Evolutionary conservation across 2,888 invertebrate species (phyloP).

Genomic region (Aphodius sticticus): DNA sequence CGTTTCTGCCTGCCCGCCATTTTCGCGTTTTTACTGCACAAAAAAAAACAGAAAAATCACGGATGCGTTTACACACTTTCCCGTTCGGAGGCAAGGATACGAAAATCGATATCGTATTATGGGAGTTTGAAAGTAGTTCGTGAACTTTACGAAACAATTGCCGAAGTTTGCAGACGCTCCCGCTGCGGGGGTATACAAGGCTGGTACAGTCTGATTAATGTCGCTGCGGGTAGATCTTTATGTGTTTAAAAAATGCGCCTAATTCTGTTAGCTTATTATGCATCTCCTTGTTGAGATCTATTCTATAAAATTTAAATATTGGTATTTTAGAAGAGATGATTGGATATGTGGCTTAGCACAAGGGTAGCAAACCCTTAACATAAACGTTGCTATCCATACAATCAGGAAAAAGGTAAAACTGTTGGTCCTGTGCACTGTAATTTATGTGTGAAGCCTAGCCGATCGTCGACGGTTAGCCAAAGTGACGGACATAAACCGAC

Average conservation of each 20-base stretch:
- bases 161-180: constrained; percentile 43
- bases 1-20: constrained; percentile 62
- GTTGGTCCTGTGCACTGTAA: too few species aligned
- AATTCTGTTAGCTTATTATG: background rate
- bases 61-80: background rate
- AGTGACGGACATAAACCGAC: too few species aligned
- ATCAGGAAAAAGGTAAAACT: too few species aligned
- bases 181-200: background rate
- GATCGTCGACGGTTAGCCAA: too few species aligned
- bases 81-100: background rate
- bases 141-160: constrained; percentile 58
- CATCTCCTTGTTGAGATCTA: background rate
- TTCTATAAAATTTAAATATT: background rate
- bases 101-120: constrained; percentile 58
- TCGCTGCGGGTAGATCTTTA: background rate
- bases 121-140: constrained; percentile 55
- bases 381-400: too few species aligned
- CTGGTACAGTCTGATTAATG: background rate
- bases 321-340: background rate
- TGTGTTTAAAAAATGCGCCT: background rate
- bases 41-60: constrained; percentile 50
- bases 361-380: too few species aligned
- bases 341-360: background rate
- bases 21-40: constrained; percentile 47
- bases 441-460: too few species aligned